These are phyloP conservation scores for Pectinophora gossypiella DNA, from an alignment of 1,140 invertebrate genomes.

Conservation along the genomic window DNA sequence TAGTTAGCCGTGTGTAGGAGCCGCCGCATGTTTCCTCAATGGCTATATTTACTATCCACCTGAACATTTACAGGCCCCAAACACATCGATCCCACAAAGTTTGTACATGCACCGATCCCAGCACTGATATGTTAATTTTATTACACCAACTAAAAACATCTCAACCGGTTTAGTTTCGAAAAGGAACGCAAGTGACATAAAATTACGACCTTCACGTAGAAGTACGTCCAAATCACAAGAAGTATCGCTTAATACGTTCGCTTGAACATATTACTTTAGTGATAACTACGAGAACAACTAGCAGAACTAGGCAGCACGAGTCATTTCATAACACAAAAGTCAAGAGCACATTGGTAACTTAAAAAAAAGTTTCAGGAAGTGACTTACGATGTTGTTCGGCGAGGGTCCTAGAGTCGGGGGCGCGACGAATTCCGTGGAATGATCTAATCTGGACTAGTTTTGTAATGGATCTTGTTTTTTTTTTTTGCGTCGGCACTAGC, in stretches of 20 bases:
- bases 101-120: constrained; percentile 42
- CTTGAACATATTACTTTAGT: no score
- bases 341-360: no score
- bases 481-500: constrained; percentile 25
- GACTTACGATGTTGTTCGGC: constrained; percentile 46
- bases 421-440: background rate
- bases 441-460: constrained; percentile 14
- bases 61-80: no score
- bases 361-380: background rate
- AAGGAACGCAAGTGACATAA: constrained; percentile 58
- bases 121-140: constrained; percentile 66
- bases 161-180: constrained; percentile 63
- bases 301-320: no score
- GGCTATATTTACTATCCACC: no score
- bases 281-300: no score
- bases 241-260: no score
- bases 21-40: no score
- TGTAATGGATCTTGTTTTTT: constrained; percentile 13
- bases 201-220: constrained; percentile 52
- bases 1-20: no score
- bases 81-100: no score
- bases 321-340: no score
- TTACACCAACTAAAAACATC: constrained; percentile 60
- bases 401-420: constrained; percentile 10
- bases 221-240: background rate